These are phyloP conservation scores for Limnodromus scolopaceus DNA, from an alignment of 2,797 vertebrate genomes.

Conservation along the genomic window DNA sequence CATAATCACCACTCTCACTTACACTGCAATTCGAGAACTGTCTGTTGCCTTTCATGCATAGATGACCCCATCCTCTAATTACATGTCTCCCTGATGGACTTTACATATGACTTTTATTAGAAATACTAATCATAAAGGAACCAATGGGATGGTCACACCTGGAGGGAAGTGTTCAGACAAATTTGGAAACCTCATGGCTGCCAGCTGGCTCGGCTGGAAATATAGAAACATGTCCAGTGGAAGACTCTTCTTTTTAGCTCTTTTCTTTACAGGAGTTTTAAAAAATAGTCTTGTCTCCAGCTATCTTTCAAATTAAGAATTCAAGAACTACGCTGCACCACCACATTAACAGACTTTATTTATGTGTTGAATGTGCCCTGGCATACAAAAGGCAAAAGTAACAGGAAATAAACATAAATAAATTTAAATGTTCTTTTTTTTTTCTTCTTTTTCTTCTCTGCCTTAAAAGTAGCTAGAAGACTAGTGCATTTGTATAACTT, in stretches of 20 bases:
- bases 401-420: not conserved
- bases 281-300: not conserved
- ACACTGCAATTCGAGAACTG: not conserved
- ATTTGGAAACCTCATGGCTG: not conserved
- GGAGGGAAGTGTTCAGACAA: not conserved
- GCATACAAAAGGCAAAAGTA: not conserved
- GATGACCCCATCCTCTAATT: not conserved
- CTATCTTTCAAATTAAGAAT: not conserved
- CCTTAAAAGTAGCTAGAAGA: not conserved
- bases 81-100: not conserved
- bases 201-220: not conserved
- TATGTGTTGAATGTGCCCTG: not conserved
- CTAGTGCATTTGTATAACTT: not conserved
- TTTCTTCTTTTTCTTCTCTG: too few species aligned
- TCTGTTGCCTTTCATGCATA: not conserved
- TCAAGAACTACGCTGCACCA: not conserved
- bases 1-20: not conserved
- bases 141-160: not conserved
- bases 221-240: not conserved
- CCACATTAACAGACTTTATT: not conserved
- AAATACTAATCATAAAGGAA: not conserved
- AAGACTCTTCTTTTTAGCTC: not conserved
- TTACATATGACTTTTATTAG: not conserved
- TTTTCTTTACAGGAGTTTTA: not conserved
- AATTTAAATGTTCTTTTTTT: too few species aligned